Conservation (phyloP, 1,140 invertebrate genomes). For the Drosophila subobscura region DNA sequence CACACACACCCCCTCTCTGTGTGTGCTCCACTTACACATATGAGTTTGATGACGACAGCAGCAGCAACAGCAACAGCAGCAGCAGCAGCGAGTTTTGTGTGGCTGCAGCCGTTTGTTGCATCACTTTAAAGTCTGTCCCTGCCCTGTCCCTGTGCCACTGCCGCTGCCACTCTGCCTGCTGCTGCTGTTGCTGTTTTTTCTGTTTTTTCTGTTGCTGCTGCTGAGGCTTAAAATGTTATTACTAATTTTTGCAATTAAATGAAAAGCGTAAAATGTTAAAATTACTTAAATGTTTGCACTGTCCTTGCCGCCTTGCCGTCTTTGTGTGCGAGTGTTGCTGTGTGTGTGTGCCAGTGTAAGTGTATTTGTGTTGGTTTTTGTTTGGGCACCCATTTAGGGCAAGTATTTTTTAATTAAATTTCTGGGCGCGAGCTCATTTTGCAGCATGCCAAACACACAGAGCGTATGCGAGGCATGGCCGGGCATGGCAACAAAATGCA, state of each 20-base stretch:
- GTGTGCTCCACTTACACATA: conserved; percentile 33
- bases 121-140: conserved; percentile 28
- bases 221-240: conserved; percentile 48
- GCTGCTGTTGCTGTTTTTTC: too few relatives aligned
- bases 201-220: too few relatives aligned
- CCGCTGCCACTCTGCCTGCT: background rate
- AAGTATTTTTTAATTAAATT: conserved; percentile 81
- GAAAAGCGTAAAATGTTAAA: conserved; percentile 57
- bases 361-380: conserved; percentile 29
- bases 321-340: background rate
- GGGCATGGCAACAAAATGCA: background rate
- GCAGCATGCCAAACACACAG: conserved; percentile 24
- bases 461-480: background rate
- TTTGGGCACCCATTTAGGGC: conserved; percentile 59
- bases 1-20: background rate
- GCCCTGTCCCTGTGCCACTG: too few relatives aligned
- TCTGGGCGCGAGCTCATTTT: conserved; percentile 34
- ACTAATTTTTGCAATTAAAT: conserved; percentile 79
- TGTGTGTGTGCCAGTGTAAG: conserved; percentile 2
- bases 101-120: conserved; percentile 14
- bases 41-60: conserved; percentile 42
- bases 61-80: conserved; percentile 7
- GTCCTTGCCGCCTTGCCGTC: conserved; percentile 26
- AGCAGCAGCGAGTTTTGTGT: conserved; percentile 16
- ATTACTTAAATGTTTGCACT: conserved; percentile 70